Percentiles rank a stretch among this genome's conserved stretches.
phyloP scores from a whole-genome alignment of 2,888 invertebrate species.

The Dorcus parallelipipedus region DNA sequence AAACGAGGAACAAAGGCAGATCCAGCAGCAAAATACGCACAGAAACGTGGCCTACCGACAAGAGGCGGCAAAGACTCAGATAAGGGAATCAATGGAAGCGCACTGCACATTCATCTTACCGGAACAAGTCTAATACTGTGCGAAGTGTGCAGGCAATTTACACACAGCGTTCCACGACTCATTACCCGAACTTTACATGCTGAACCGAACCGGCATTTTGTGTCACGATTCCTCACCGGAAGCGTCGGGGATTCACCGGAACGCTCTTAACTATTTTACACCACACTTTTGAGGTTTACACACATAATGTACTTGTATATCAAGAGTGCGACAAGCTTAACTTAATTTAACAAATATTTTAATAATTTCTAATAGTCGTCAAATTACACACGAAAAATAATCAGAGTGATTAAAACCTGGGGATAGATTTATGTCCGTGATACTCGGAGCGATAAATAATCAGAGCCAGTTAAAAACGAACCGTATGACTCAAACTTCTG shows the following conservation, averaged over 20 bases:
- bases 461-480: no score
- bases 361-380: no score
- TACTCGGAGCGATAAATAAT: no score
- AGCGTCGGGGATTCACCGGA: conserved; percentile 3
- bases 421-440: no score
- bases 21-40: not conserved
- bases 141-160: conserved; percentile 1
- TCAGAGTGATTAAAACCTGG: no score
- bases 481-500: no score
- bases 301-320: no score
- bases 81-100: not conserved
- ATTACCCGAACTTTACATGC: not conserved
- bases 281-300: not conserved
- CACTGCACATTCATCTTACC: not conserved
- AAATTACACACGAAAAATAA: no score
- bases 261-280: conserved; percentile 6
- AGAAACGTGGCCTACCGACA: not conserved
- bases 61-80: not conserved
- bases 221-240: not conserved
- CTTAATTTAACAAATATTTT: no score
- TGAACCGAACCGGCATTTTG: not conserved
- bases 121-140: conserved; percentile 1
- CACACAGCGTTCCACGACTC: not conserved
- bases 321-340: no score
- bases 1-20: not conserved